Percentiles rank a stretch among this genome's conserved stretches.
Evolutionary conservation across 2,113 vertebrate species (phyloP).

Genomic region (Alosa alosa): DNA sequence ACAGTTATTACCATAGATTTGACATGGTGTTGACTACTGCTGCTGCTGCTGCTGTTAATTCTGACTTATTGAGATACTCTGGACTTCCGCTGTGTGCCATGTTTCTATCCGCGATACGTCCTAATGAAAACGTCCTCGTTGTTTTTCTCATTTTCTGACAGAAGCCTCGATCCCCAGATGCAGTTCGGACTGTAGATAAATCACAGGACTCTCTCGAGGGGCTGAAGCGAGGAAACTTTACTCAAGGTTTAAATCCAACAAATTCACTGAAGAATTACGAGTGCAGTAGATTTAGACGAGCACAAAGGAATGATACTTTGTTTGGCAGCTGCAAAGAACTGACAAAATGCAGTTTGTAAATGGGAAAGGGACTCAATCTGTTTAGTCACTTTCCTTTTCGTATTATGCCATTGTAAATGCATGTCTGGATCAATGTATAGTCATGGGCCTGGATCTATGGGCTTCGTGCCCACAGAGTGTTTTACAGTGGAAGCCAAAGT

Average conservation of each 20-base stretch:
- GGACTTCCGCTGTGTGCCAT: background rate
- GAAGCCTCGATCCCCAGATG: background rate
- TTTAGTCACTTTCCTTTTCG: no score
- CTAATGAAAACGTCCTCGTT: background rate
- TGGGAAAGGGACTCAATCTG: no score
- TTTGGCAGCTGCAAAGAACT: background rate
- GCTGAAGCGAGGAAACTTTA: background rate
- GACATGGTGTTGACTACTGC: background rate
- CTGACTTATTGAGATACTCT: background rate
- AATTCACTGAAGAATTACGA: background rate
- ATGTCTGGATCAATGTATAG: background rate
- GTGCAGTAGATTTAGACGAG: background rate
- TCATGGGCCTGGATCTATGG: background rate
- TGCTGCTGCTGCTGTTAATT: background rate
- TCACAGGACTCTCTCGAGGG: background rate
- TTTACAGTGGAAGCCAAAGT: background rate
- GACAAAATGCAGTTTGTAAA: background rate
- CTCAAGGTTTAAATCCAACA: background rate
- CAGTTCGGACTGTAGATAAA: background rate
- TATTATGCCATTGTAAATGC: no score
- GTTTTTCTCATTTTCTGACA: background rate
- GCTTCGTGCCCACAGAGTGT: background rate
- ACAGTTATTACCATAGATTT: background rate
- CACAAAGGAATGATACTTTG: background rate
- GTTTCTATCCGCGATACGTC: background rate